Percentiles rank a stretch among this genome's conserved stretches.
Conservation (phyloP, 2,888 invertebrate species). For the Papilio demoleus region DNA sequence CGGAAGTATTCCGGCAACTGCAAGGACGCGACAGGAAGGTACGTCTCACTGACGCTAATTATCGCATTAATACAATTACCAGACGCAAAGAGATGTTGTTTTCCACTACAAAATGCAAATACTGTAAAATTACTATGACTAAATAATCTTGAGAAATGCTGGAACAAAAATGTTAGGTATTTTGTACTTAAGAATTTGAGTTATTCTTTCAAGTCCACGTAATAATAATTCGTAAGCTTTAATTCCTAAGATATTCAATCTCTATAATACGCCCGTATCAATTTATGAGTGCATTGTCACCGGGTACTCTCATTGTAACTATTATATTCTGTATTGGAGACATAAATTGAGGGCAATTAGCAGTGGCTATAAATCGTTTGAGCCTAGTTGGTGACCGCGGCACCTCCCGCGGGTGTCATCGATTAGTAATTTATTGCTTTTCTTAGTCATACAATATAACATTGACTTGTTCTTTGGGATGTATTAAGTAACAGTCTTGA, state of each 20-base stretch:
- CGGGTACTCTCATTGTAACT: slow-evolving; percentile 26
- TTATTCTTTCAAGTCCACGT: no score
- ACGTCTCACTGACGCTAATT: slow-evolving; percentile 53
- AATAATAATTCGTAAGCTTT: no score
- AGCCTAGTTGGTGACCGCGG: slow-evolving; percentile 51
- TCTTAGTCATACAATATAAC: slow-evolving; percentile 55
- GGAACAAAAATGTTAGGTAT: no score
- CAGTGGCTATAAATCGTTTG: slow-evolving; percentile 65
- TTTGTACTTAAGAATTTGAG: no score
- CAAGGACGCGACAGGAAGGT: slow-evolving; percentile 46
- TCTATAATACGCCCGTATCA: slow-evolving; percentile 6
- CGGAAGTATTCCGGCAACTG: slow-evolving; percentile 45
- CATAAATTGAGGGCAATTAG: slow-evolving; percentile 75
- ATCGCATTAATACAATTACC: slow-evolving; percentile 56
- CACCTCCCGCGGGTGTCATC: slow-evolving; percentile 71
- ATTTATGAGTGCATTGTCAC: slow-evolving; percentile 27
- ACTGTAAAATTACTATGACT: not conserved
- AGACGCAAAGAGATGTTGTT: slow-evolving; percentile 43
- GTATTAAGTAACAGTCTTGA: not conserved
- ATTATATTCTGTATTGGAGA: slow-evolving; percentile 41
- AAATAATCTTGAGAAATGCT: not conserved
- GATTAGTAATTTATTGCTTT: slow-evolving; percentile 69
- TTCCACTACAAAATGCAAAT: slow-evolving; percentile 42
- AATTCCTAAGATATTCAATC: not conserved
- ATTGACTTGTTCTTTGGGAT: slow-evolving; percentile 41